Conservation (phyloP, 2,888 invertebrate species). For the Poecilobothrus nobilitatus region DNA sequence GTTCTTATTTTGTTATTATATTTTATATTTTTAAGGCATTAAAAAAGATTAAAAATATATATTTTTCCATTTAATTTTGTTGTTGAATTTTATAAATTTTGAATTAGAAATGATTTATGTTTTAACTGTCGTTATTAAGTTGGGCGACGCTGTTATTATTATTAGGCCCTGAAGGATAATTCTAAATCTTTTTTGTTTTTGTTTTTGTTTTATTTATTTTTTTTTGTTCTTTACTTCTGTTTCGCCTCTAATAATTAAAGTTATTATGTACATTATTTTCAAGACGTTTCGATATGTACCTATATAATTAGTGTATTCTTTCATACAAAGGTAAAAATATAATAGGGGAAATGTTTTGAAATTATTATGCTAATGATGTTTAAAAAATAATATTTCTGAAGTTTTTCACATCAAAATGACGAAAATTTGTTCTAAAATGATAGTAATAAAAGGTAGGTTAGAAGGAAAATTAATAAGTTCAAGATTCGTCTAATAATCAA, state of each 20-base stretch:
- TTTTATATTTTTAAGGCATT: neutral
- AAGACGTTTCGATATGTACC: neutral
- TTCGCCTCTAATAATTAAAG: neutral
- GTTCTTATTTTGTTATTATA: too few species aligned
- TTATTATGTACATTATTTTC: neutral
- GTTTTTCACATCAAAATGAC: too few species aligned
- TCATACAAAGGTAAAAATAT: neutral
- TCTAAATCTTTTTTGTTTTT: too few species aligned
- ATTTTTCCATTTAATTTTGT: neutral
- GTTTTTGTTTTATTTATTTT: neutral
- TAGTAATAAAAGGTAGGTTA: too few species aligned
- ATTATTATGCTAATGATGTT: neutral
- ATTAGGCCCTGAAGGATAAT: neutral
- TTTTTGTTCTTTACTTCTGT: neutral
- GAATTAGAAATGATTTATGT: conserved; percentile 3
- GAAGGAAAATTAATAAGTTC: too few species aligned
- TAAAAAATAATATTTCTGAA: neutral
- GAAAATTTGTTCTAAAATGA: too few species aligned
- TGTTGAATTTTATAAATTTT: neutral
- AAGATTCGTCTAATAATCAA: too few species aligned
- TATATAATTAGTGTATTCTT: too few species aligned
- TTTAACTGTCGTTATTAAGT: neutral
- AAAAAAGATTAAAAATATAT: neutral
- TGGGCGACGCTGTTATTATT: neutral
- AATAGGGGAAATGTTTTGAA: neutral